A percentile compares a stretch with the other conserved stretches of the same genome.
Evolutionary conservation across 2,113 vertebrate genomes (phyloP).

Genomic region (Desmodus rotundus): DNA sequence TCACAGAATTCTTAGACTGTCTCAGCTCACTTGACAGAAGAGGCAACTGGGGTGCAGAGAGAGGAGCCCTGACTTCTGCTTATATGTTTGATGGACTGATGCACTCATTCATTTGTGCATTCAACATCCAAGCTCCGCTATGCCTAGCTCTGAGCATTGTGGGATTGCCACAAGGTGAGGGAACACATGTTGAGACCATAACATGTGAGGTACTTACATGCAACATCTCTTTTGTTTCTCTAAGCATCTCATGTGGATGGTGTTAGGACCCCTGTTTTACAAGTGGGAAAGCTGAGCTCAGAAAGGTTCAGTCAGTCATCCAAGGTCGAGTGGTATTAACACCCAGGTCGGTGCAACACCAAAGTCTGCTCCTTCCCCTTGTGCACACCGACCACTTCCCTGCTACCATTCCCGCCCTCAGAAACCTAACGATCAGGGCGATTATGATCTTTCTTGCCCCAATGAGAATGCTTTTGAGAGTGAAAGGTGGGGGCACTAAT

Average conservation of each 20-base stretch:
- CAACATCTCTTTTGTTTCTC: neutral
- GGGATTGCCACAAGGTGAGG: neutral
- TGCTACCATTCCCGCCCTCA: neutral
- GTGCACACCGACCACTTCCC: fast-evolving
- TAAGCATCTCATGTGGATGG: neutral
- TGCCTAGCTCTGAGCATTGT: neutral
- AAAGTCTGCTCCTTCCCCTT: neutral
- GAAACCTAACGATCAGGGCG: neutral
- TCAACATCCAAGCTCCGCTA: neutral
- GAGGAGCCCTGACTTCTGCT: neutral
- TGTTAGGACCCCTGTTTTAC: neutral
- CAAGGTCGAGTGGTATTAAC: neutral
- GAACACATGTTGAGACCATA: neutral
- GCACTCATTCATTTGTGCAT: neutral
- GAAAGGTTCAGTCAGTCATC: neutral
- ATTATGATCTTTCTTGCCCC: neutral
- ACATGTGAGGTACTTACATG: neutral
- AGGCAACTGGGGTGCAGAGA: neutral
- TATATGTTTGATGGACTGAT: neutral
- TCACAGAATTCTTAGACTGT: neutral
- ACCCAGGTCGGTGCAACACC: neutral
- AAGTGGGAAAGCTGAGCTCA: neutral
- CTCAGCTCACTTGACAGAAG: neutral
- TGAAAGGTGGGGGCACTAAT: neutral
- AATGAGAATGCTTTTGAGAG: neutral